Evolutionary conservation across 2,797 vertebrate genomes (phyloP), one percentile per base, ranked within the genome.

Genomic region (Sebastes ruberrimus): DNA sequence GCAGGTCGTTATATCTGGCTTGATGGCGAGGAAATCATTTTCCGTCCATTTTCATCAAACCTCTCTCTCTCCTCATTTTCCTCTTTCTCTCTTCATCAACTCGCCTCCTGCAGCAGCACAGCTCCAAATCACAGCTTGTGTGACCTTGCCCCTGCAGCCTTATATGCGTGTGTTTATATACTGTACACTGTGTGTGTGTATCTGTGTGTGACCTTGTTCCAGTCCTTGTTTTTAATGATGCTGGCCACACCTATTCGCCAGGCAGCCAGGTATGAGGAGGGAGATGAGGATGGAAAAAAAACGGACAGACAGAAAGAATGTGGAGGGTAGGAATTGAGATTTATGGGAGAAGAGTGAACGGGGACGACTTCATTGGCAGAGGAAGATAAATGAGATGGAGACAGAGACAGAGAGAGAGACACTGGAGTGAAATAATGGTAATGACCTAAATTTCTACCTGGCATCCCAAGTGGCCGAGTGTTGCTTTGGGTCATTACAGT

Each of bases 81-180:
- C 66, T 80, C 82, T 66, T 67, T 81, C 60, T 83, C 71, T 87
- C 63, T 52, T 74, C 71, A 55, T 27, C 30, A 18, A 55, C 63
- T 16, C 35, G 16, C 53, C 77, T 86, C 49, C 74, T 60, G 42
- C 81, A 83, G 42, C 85, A 82, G 49, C 84, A 38, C 61, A 63
- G 42, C 52, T 65, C 66, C 74, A 67, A 71, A 89, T 82, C 85
- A 69, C 85, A 88, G 86, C 81, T 49, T 77, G 76, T 74, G 69
- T 82, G 86, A 89, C 90, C 89, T 93, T 91, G 90, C 84, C 75
- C 62, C 74, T 68, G 67, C 71, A 73, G 65, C 28, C 67, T 67
- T 69, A n/a, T 70, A 13, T 46, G 38, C 30, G 18, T 23, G 10
- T 74, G 66, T 74, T 25, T 46, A 0, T 49, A 9, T 28, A 25